phyloP scores from a whole-genome alignment of 2,113 vertebrate genomes.

The Ageneiosus marmoratus region DNA sequence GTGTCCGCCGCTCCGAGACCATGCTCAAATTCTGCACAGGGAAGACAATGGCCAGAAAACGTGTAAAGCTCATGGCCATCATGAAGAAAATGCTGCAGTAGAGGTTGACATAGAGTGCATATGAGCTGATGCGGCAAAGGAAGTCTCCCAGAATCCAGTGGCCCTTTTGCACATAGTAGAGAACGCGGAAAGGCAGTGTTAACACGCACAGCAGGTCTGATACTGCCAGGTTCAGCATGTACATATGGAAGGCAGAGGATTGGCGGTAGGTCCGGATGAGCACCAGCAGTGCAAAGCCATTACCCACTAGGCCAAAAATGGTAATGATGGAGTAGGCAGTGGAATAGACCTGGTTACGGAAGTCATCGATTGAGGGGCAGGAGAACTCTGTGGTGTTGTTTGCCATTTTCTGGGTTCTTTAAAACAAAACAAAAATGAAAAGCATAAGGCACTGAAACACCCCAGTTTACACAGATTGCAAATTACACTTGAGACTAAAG shows the following conservation, averaged over 20 bases:
- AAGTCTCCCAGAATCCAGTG: conserved; percentile 85
- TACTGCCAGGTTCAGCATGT: conserved; percentile 90
- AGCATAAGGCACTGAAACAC: background rate
- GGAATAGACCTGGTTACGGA: conserved; percentile 90
- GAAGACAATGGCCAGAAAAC: conserved; percentile 92
- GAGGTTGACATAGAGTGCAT: conserved; percentile 90
- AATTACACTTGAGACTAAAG: background rate
- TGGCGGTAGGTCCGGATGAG: conserved; percentile 79
- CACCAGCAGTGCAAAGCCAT: conserved; percentile 82
- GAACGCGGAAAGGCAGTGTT: conserved; percentile 86
- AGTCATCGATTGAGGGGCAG: conserved; percentile 81
- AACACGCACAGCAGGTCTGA: conserved; percentile 89
- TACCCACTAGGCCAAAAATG: conserved; percentile 83
- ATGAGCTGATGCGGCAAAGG: conserved; percentile 87
- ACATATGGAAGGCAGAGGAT: conserved; percentile 85
- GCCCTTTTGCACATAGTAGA: conserved; percentile 86
- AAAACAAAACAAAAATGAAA: background rate
- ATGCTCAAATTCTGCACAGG: conserved; percentile 84
- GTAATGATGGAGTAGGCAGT: conserved; percentile 87
- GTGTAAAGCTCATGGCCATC: conserved; percentile 93
- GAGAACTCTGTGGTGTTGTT: background rate
- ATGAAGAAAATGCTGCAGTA: conserved; percentile 97
- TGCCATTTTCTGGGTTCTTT: conserved; percentile 1
- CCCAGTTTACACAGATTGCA: background rate
- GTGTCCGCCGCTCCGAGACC: conserved; percentile 78